Conservation (phyloP, 1,140 invertebrate species). For the Drosophila repletoides region DNA sequence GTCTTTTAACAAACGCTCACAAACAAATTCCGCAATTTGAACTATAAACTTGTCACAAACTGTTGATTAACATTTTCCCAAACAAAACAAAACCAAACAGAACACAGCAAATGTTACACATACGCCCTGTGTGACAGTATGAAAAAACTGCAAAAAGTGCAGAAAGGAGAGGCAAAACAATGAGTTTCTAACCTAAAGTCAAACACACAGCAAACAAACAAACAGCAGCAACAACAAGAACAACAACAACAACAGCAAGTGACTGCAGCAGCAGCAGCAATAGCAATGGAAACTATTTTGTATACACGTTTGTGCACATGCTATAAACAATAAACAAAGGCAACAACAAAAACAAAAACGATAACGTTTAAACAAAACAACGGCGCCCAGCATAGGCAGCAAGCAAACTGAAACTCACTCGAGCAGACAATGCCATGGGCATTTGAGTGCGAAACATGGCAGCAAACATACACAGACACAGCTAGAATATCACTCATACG, state of each 20-base stretch:
- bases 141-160: neutral
- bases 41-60: constrained; percentile 10
- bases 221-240: constrained; percentile 9
- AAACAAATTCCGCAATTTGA: neutral
- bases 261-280: neutral
- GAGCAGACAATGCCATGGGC: constrained; percentile 68
- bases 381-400: constrained; percentile 69
- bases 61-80: constrained; percentile 15
- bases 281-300: constrained; percentile 41
- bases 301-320: constrained; percentile 20
- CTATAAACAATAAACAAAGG: constrained; percentile 74
- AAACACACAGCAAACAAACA: constrained; percentile 26
- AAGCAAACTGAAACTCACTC: constrained; percentile 63
- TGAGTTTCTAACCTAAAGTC: constrained; percentile 36
- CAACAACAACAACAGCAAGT: constrained; percentile 6
- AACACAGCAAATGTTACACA: constrained; percentile 18
- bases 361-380: constrained; percentile 77
- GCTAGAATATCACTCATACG: constrained; percentile 76
- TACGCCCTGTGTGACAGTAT: constrained; percentile 34
- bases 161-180: constrained; percentile 29
- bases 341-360: constrained; percentile 77
- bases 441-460: constrained; percentile 60
- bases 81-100: too few relatives aligned
- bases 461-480: constrained; percentile 14
- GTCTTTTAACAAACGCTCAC: too few relatives aligned